These are phyloP conservation scores for Ashinkailepas kermadecensis DNA, from an alignment of 2,888 invertebrate genomes.

Conservation along the genomic window DNA sequence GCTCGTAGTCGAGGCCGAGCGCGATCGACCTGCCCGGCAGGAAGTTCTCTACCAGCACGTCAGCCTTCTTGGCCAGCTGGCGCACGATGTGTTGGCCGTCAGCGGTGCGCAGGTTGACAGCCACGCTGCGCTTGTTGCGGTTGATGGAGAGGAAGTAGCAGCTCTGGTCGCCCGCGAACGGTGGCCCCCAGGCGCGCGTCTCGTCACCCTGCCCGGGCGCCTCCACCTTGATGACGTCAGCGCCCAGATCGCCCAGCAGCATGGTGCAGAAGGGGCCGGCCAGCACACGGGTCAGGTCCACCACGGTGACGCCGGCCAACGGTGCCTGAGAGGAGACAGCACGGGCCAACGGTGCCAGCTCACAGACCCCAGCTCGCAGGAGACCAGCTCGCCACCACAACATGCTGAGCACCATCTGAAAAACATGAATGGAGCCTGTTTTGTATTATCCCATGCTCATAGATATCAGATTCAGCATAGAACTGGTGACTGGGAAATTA, in stretches of 20 bases:
- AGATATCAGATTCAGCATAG: no score
- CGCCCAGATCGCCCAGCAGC: conserved; percentile 49
- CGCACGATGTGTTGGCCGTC: conserved; percentile 53
- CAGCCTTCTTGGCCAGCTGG: conserved; percentile 47
- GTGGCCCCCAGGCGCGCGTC: conserved; percentile 87
- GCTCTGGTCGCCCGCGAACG: conserved; percentile 58
- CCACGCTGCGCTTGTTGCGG: conserved; percentile 88
- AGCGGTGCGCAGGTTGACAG: conserved; percentile 67
- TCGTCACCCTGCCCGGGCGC: conserved; percentile 76
- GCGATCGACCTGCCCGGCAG: conserved; percentile 77
- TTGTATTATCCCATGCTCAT: no score
- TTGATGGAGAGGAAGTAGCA: conserved; percentile 83
- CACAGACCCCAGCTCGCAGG: not conserved
- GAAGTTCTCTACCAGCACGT: conserved; percentile 89
- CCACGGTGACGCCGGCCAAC: conserved; percentile 31
- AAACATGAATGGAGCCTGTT: no score
- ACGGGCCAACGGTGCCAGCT: not conserved
- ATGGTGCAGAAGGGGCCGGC: conserved; percentile 49
- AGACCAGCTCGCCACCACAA: no score
- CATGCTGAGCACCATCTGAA: no score
- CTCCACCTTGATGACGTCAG: conserved; percentile 84
- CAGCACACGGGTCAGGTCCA: conserved; percentile 40
- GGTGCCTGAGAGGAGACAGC: conserved; percentile 25
- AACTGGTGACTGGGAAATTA: no score
- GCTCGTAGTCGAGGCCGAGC: conserved; percentile 70